Evolutionary conservation across 2,113 vertebrate species (phyloP).

Genomic region (Thunnus maccoyii): DNA sequence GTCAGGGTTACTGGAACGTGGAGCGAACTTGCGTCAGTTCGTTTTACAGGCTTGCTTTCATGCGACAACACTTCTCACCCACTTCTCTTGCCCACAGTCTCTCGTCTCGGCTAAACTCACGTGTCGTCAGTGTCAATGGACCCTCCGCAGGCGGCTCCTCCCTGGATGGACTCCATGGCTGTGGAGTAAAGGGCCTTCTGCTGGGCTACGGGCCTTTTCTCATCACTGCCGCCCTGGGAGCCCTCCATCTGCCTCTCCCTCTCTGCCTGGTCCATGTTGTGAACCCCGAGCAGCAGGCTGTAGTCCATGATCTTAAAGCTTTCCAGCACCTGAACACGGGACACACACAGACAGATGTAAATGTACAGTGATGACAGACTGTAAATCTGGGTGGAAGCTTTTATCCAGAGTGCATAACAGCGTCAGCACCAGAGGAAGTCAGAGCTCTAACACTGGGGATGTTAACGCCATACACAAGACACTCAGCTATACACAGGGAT

Average conservation of each 20-base stretch:
- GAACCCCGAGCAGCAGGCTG: conserved; percentile 96
- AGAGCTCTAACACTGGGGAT: neutral
- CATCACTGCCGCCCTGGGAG: conserved; percentile 88
- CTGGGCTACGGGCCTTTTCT: conserved; percentile 94
- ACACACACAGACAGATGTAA: neutral
- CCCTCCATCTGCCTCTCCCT: conserved; percentile 92
- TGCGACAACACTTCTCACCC: neutral
- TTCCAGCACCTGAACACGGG: conserved; percentile 90
- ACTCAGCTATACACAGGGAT: neutral
- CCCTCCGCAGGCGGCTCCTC: conserved; percentile 92
- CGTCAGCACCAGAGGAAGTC: conserved; percentile 11
- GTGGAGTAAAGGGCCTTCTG: conserved; percentile 99
- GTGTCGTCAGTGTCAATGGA: conserved; percentile 96
- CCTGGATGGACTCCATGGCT: conserved; percentile 99
- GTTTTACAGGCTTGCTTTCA: neutral
- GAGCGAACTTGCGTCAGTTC: neutral
- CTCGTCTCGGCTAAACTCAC: conserved; percentile 81
- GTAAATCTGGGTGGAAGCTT: conserved; percentile 8
- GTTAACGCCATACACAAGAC: neutral
- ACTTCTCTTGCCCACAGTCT: neutral
- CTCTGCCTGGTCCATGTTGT: conserved; percentile 97
- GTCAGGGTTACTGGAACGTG: neutral
- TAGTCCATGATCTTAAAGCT: conserved; percentile 99
- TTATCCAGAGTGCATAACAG: conserved; percentile 2
- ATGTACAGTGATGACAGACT: conserved; percentile 1